A percentile compares a stretch with the other conserved stretches of the same genome.
Evolutionary conservation across 2,797 vertebrate species (phyloP).

Genomic region (Capromys pilorides): DNA sequence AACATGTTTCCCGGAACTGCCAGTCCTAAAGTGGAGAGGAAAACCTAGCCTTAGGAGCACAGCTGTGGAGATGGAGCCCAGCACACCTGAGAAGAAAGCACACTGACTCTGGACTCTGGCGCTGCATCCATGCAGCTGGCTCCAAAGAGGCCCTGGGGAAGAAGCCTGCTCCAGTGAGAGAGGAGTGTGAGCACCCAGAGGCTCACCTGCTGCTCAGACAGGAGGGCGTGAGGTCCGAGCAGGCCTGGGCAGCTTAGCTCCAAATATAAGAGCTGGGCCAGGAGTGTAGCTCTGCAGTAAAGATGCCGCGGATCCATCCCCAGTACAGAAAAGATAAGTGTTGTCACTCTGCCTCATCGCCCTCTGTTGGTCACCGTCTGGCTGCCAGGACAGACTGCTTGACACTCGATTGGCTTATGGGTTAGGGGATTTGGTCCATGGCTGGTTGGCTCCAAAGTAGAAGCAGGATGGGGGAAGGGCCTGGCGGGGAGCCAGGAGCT

Average conservation of each 20-base stretch:
- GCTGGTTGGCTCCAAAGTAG: neutral
- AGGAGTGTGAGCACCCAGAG: neutral
- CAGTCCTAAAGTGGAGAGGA: too few relatives aligned
- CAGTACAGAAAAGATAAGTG: neutral
- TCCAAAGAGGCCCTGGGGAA: neutral
- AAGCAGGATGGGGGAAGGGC: neutral
- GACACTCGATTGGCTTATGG: neutral
- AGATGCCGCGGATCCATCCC: neutral
- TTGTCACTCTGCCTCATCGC: neutral
- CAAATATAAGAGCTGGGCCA: neutral
- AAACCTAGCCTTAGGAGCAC: neutral
- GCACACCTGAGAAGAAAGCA: neutral
- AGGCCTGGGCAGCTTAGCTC: neutral
- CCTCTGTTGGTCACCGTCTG: neutral
- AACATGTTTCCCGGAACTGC: slow-evolving; percentile 18
- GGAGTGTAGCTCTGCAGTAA: neutral
- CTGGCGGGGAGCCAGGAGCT: neutral
- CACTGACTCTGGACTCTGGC: neutral
- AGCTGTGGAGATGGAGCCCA: neutral
- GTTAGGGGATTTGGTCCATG: neutral
- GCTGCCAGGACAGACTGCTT: neutral
- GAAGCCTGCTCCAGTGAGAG: fast-evolving
- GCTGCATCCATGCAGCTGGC: neutral
- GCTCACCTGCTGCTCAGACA: neutral
- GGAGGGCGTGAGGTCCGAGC: neutral